Percentiles rank a stretch among this genome's conserved stretches.
Conservation (phyloP, 2,113 vertebrate genomes). For the Acanthisitta chloris region DNA sequence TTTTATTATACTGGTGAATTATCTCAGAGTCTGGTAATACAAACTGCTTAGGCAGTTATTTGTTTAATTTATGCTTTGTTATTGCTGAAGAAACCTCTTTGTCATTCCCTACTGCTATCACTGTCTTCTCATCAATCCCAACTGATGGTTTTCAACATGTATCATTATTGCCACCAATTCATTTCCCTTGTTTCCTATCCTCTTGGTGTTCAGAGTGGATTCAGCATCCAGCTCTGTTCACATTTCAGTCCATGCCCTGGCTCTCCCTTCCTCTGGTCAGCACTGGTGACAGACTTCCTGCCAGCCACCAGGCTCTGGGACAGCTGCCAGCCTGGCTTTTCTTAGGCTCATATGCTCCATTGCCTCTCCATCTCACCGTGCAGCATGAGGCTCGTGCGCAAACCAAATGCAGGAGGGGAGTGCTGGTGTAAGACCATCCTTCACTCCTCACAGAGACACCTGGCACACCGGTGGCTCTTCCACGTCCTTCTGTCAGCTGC, state of each 20-base stretch:
- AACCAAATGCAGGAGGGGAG: accelerated
- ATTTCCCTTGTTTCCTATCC: not conserved
- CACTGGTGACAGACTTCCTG: not conserved
- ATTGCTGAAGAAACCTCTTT: not conserved
- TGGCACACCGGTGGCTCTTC: accelerated
- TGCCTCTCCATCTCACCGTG: accelerated
- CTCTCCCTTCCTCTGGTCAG: not conserved
- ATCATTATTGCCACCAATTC: not conserved
- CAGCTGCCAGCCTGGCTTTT: not conserved
- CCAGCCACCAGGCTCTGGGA: not conserved
- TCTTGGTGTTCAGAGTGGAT: not conserved
- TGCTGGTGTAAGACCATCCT: not conserved
- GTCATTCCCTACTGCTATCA: not conserved
- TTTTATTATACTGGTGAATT: conserved; percentile 22
- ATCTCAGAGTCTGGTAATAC: not conserved
- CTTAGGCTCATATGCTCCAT: accelerated
- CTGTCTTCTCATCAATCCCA: not conserved
- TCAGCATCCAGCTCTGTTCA: not conserved
- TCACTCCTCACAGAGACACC: not conserved
- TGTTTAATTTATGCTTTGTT: not conserved
- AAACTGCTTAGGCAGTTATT: not conserved
- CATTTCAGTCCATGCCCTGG: not conserved
- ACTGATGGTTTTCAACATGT: accelerated
- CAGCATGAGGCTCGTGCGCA: accelerated
- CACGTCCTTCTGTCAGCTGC: not conserved